A percentile compares a stretch with the other conserved stretches of the same genome.
phyloP scores from a whole-genome alignment of 2,797 vertebrate genomes.

The Arrhamphus sclerolepis region DNA sequence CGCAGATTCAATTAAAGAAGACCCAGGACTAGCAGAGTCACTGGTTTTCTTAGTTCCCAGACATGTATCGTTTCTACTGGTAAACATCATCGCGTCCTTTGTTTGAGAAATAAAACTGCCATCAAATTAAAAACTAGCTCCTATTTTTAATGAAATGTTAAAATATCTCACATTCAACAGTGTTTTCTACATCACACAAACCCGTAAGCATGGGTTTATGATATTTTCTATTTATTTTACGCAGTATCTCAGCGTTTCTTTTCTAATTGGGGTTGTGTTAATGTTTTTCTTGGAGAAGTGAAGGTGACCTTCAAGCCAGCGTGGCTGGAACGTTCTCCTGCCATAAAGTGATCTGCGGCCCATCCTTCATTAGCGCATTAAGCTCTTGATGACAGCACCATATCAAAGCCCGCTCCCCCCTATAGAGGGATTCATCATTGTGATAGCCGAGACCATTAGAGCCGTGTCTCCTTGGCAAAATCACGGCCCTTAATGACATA shows the following conservation, averaged over 20 bases:
- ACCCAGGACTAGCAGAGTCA: too few species aligned
- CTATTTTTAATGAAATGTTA: too few species aligned
- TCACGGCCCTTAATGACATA: conserved; percentile 49
- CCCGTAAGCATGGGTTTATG: too few species aligned
- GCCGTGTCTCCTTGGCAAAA: conserved; percentile 42
- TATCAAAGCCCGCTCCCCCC: conserved; percentile 57
- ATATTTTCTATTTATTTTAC: too few species aligned
- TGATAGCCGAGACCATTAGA: conserved; percentile 49
- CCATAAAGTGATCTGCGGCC: conserved; percentile 34
- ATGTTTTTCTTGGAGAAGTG: conserved; percentile 9
- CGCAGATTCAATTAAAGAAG: too few species aligned
- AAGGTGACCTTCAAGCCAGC: conserved; percentile 63
- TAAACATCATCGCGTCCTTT: too few species aligned
- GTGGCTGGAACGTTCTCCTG: conserved; percentile 57
- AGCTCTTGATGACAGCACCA: conserved; percentile 51
- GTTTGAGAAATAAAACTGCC: too few species aligned
- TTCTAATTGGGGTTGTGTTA: not conserved
- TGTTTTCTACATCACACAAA: too few species aligned
- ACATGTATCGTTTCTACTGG: too few species aligned
- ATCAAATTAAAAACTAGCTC: too few species aligned
- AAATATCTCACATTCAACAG: too few species aligned
- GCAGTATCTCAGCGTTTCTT: not conserved
- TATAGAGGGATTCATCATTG: conserved; percentile 61
- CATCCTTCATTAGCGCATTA: conserved; percentile 64
- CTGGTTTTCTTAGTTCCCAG: too few species aligned